Conservation (phyloP, 2,113 vertebrate species). For the Tricholaema leucomelas region DNA sequence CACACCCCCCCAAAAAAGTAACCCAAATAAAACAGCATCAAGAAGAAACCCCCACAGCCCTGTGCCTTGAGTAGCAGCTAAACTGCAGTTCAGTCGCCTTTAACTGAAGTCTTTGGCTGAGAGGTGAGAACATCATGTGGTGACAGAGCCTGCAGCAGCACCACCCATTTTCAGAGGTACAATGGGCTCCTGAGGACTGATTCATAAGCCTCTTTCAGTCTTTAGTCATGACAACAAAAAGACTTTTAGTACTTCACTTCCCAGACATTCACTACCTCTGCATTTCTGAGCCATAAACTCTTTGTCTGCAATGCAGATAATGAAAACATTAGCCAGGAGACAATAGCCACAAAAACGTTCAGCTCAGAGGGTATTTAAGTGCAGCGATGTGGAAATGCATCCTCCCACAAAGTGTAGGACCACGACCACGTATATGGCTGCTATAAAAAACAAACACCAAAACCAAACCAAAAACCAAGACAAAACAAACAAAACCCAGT, state of each 20-base stretch:
- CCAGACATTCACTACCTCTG: background rate
- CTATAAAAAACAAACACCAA: background rate
- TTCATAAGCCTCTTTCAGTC: background rate
- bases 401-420: background rate
- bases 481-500: too few species aligned
- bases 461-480: too few species aligned
- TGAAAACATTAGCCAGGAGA: background rate
- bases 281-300: background rate
- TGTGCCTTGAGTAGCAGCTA: background rate
- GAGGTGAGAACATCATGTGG: background rate
- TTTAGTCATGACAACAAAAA: background rate
- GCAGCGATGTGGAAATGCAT: background rate
- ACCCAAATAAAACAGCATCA: too few species aligned
- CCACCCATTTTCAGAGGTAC: background rate
- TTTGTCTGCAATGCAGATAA: conserved; percentile 14
- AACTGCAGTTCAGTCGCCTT: background rate
- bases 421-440: background rate
- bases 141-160: background rate
- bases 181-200: background rate
- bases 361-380: background rate
- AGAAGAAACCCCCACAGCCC: too few species aligned
- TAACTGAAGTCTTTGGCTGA: background rate
- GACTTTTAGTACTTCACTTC: background rate
- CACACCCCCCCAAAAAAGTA: too few species aligned
- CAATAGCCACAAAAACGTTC: background rate